phyloP scores from a whole-genome alignment of 2,888 invertebrate genomes.

The Orchesellides sinensis region DNA sequence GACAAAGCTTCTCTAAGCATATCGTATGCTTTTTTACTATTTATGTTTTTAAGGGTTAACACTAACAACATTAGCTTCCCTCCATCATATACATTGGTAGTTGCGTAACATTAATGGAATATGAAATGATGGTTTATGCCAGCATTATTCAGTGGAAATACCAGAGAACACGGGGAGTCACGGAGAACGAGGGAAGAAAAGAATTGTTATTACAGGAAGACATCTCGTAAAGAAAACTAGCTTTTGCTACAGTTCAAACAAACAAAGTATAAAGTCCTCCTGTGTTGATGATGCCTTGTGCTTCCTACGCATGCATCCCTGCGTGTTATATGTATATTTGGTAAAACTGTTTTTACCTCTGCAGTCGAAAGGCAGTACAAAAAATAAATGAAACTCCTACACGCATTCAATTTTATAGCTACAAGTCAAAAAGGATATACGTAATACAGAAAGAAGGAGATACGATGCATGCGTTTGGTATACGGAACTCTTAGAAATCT shows the following conservation, averaged over 20 bases:
- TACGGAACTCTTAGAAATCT: too few species aligned
- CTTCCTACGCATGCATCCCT: conserved; percentile 15
- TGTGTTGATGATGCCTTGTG: conserved; percentile 9
- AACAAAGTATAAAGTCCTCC: conserved; percentile 37
- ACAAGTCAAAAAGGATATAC: conserved; percentile 11
- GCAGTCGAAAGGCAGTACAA: not conserved
- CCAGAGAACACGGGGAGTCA: conserved; percentile 51
- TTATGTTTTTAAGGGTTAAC: too few species aligned
- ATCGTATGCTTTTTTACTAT: not conserved
- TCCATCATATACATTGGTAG: not conserved
- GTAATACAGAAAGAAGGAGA: not conserved
- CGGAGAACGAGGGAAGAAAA: not conserved
- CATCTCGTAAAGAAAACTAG: conserved; percentile 38
- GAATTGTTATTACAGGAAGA: conserved; percentile 47
- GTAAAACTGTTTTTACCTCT: not conserved
- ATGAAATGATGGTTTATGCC: not conserved
- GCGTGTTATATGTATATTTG: not conserved
- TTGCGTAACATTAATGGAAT: conserved; percentile 3
- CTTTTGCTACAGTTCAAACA: conserved; percentile 45
- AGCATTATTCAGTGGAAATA: conserved; percentile 20
- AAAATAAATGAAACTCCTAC: conserved; percentile 5
- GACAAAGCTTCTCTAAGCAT: not conserved
- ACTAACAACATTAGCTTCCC: not conserved
- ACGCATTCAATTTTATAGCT: conserved; percentile 27
- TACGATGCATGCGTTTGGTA: not conserved